phyloP scores from a whole-genome alignment of 1,140 invertebrate genomes.

The Halyomorpha halys region DNA sequence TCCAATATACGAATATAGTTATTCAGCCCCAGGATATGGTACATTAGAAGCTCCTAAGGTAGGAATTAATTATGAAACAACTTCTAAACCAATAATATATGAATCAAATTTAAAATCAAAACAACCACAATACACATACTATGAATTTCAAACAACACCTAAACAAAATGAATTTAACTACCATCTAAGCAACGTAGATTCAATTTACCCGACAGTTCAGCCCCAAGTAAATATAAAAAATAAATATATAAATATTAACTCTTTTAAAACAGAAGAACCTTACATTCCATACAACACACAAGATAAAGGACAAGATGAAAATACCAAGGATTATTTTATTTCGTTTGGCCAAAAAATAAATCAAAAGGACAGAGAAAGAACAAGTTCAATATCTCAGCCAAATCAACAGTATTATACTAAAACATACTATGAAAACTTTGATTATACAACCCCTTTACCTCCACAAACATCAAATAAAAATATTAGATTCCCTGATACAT shows the following conservation, averaged over 20 bases:
- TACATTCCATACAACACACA: slow-evolving; percentile 57
- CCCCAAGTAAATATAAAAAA: neutral
- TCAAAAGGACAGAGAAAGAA: slow-evolving; percentile 34
- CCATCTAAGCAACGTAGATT: neutral
- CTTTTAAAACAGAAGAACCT: slow-evolving; percentile 40
- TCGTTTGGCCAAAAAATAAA: slow-evolving; percentile 61
- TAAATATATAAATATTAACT: neutral
- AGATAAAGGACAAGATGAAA: slow-evolving; percentile 58
- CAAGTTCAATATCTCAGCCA: slow-evolving; percentile 44
- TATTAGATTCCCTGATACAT: slow-evolving; percentile 23
- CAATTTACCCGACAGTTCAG: neutral
- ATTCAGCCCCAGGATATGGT: slow-evolving; percentile 31
- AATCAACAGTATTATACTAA: slow-evolving; percentile 39
- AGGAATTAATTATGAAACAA: slow-evolving; percentile 21
- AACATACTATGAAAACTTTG: slow-evolving; percentile 16
- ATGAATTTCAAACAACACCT: slow-evolving; percentile 23
- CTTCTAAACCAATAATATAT: slow-evolving; percentile 19
- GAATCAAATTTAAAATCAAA: slow-evolving; percentile 19
- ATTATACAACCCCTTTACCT: neutral
- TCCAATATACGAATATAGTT: slow-evolving; percentile 34
- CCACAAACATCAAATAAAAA: slow-evolving; percentile 37
- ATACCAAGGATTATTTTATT: slow-evolving; percentile 64
- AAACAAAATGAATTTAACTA: slow-evolving; percentile 19
- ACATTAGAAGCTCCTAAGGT: slow-evolving; percentile 28
- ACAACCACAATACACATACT: slow-evolving; percentile 19